These are phyloP conservation scores for Elymnias hypermnestra DNA, from an alignment of 1,140 invertebrate species.

Conservation along the genomic window DNA sequence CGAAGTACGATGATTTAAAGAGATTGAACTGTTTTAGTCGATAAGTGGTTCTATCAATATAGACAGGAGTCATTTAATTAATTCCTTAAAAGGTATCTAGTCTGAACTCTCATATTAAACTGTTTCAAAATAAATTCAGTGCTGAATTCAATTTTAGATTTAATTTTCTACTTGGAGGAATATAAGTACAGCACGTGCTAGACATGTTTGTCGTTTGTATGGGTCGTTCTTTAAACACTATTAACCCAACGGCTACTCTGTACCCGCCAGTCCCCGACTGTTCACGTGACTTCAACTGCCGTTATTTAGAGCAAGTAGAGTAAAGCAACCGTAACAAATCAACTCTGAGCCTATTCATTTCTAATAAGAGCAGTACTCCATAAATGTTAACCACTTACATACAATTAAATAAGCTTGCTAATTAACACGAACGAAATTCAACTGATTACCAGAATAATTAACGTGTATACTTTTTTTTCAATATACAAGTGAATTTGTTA, in stretches of 20 bases:
- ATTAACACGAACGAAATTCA: conserved; percentile 21
- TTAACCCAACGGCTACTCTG: not conserved
- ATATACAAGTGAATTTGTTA: not conserved
- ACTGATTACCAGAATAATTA: conserved; percentile 14
- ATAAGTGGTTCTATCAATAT: too few relatives aligned
- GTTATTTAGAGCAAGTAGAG: conserved; percentile 21
- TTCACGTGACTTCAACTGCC: conserved; percentile 18
- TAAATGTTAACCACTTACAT: conserved; percentile 21
- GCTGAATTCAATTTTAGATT: too few relatives aligned
- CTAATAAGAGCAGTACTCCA: conserved; percentile 16
- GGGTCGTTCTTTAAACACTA: not conserved
- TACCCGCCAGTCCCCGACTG: conserved; percentile 10
- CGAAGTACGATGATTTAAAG: too few relatives aligned
- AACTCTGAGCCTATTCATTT: conserved; percentile 19
- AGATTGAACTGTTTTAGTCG: too few relatives aligned
- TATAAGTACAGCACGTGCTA: too few relatives aligned
- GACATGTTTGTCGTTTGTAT: not conserved
- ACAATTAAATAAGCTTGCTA: conserved; percentile 20
- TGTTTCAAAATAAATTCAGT: too few relatives aligned
- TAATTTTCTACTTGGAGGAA: too few relatives aligned
- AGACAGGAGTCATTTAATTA: too few relatives aligned
- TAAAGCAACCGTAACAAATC: conserved; percentile 24
- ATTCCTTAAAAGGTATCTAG: too few relatives aligned
- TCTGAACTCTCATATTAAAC: too few relatives aligned
- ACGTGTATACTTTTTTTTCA: not conserved